Evolutionary conservation across 2,888 invertebrate genomes (phyloP).

Genomic region (Ichneumoninae sp.): DNA sequence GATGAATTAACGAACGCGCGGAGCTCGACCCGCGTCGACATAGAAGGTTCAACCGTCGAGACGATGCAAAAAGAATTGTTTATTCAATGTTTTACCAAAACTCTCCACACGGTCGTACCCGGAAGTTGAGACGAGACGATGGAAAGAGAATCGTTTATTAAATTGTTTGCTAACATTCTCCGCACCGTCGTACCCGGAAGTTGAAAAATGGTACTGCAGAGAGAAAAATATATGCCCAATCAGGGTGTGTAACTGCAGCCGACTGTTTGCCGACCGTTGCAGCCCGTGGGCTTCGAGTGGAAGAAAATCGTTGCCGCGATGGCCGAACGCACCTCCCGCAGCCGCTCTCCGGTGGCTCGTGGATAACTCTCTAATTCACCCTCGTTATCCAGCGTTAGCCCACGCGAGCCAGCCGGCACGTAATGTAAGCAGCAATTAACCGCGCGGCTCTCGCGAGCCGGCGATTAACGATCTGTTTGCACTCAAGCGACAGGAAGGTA

Average conservation of each 20-base stretch:
- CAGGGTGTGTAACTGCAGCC: not conserved
- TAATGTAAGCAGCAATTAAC: constrained; percentile 65
- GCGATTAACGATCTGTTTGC: constrained; percentile 67
- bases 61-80: too few species aligned
- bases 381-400: constrained; percentile 23
- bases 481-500: constrained; percentile 43
- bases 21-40: too few species aligned
- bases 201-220: not conserved
- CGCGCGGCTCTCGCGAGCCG: constrained; percentile 43
- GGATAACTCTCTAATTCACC: constrained; percentile 14
- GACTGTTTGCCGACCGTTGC: constrained; percentile 18
- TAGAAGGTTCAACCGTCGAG: too few species aligned
- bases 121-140: not conserved
- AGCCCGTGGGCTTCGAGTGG: constrained; percentile 28
- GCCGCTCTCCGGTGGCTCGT: not conserved
- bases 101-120: not conserved
- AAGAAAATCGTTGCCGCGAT: constrained; percentile 25
- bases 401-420: constrained; percentile 26
- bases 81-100: too few species aligned
- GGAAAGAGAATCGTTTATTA: too few species aligned
- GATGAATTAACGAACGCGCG: too few species aligned
- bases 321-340: not conserved
- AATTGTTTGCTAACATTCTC: too few species aligned
- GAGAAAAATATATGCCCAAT: not conserved
- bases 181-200: not conserved